Percentiles rank a stretch among this genome's conserved stretches.
Conservation (phyloP, 2,888 invertebrate genomes). For the Sarcophaga variegata region DNA sequence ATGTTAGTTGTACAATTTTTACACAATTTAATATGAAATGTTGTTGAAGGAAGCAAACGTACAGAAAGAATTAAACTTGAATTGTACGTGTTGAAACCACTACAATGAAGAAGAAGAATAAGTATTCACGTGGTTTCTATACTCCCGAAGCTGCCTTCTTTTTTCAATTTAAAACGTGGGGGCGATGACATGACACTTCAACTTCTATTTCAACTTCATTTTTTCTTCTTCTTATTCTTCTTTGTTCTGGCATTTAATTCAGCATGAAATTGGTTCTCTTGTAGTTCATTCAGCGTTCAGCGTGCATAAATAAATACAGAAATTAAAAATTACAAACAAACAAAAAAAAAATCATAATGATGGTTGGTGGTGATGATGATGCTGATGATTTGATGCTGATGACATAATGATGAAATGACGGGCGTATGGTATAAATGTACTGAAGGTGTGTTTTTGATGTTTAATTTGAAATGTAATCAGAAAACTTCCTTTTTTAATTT, state of each 20-base stretch:
- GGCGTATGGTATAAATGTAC: conserved; percentile 4
- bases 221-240: conserved; percentile 56
- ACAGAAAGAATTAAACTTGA: conserved; percentile 62
- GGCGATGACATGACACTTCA: conserved; percentile 80
- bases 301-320: conserved; percentile 37
- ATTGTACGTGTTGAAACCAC: conserved; percentile 44
- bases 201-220: conserved; percentile 67
- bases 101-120: conserved; percentile 28
- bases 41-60: conserved; percentile 58
- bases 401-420: not conserved
- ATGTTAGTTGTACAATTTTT: conserved; percentile 65
- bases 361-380: conserved; percentile 5
- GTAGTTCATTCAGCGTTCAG: conserved; percentile 19
- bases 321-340: conserved; percentile 2
- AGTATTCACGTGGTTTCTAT: conserved; percentile 51
- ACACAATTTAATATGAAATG: conserved; percentile 64
- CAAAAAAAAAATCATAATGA: conserved; percentile 7
- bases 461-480: conserved; percentile 51
- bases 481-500: conserved; percentile 5
- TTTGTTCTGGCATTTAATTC: conserved; percentile 78
- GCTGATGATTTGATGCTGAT: not conserved
- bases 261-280: conserved; percentile 80
- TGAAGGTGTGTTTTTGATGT: conserved; percentile 60
- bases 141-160: not conserved
- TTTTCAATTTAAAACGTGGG: conserved; percentile 28